Percentiles rank a stretch among this genome's conserved stretches.
Evolutionary conservation across 2,797 vertebrate species (phyloP).

Genomic region (Syngnathus acus): DNA sequence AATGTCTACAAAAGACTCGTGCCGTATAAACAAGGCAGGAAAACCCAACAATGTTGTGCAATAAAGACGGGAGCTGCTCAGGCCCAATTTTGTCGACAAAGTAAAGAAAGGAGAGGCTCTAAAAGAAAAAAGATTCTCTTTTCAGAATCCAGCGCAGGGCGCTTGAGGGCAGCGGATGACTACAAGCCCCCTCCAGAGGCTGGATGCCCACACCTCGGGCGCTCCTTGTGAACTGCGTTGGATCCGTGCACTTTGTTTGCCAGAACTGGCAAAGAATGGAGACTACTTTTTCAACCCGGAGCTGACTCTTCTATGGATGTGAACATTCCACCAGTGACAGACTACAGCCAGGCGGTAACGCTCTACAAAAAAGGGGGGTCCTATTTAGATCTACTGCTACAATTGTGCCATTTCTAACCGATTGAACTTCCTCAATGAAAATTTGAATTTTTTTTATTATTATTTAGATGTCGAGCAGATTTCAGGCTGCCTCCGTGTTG

Average conservation of each 20-base stretch:
- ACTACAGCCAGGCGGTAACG: background rate
- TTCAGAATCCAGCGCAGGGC: background rate
- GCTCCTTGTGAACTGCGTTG: background rate
- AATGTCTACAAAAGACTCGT: background rate
- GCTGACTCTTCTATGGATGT: background rate
- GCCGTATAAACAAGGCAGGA: background rate
- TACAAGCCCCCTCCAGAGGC: background rate
- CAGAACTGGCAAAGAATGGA: background rate
- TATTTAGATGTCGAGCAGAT: no score
- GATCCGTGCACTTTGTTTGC: background rate
- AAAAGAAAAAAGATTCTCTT: background rate
- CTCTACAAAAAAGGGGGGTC: no score
- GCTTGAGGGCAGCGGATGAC: background rate
- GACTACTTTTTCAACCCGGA: background rate
- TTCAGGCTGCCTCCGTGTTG: no score
- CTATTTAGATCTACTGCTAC: no score
- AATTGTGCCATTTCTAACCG: no score
- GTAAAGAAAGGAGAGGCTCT: background rate
- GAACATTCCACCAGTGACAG: background rate
- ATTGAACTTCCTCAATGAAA: no score
- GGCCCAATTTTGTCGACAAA: background rate
- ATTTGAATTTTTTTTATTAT: no score
- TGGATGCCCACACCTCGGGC: background rate
- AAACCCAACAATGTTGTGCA: background rate
- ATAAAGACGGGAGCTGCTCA: background rate